Conservation (phyloP, 2,113 vertebrate genomes). For the Ictalurus furcatus region DNA sequence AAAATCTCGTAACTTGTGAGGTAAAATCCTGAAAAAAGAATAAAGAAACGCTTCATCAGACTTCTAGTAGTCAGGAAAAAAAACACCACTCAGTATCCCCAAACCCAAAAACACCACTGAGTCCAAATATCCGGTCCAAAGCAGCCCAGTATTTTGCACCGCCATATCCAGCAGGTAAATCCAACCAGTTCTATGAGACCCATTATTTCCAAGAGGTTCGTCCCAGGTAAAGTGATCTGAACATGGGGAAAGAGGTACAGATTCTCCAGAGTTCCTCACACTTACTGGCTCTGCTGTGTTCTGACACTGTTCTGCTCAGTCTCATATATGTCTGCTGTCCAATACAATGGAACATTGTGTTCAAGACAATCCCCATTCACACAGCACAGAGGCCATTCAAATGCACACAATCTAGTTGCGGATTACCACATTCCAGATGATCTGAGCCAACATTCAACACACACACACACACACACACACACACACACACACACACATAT, state of each 20-base stretch:
- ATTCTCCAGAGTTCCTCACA: slow-evolving; percentile 33
- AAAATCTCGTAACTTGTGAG: background rate
- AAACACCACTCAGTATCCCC: background rate
- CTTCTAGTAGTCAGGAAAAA: background rate
- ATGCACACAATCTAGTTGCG: slow-evolving; percentile 61
- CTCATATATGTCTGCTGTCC: slow-evolving; percentile 74
- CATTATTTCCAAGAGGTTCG: slow-evolving; percentile 35
- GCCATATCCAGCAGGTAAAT: slow-evolving; percentile 38
- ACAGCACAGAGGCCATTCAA: slow-evolving; percentile 68
- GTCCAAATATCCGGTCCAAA: slow-evolving; percentile 23
- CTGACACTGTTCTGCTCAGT: slow-evolving; percentile 60
- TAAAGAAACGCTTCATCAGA: slow-evolving; percentile 2
- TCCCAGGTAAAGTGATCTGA: slow-evolving; percentile 26
- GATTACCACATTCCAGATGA: slow-evolving; percentile 64
- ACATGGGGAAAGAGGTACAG: background rate
- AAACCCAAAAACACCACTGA: background rate
- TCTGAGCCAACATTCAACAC: slow-evolving; percentile 50
- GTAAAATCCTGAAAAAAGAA: background rate
- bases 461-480: slow-evolving; percentile 33
- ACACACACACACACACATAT: slow-evolving; percentile 11
- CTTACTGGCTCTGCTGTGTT: slow-evolving; percentile 55
- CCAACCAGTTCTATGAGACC: slow-evolving; percentile 20
- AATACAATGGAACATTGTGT: slow-evolving; percentile 78
- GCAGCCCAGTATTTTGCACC: background rate
- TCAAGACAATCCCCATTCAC: slow-evolving; percentile 74